A percentile compares a stretch with the other conserved stretches of the same genome.
Conservation (phyloP, 2,797 vertebrate species). For the Avahi laniger region DNA sequence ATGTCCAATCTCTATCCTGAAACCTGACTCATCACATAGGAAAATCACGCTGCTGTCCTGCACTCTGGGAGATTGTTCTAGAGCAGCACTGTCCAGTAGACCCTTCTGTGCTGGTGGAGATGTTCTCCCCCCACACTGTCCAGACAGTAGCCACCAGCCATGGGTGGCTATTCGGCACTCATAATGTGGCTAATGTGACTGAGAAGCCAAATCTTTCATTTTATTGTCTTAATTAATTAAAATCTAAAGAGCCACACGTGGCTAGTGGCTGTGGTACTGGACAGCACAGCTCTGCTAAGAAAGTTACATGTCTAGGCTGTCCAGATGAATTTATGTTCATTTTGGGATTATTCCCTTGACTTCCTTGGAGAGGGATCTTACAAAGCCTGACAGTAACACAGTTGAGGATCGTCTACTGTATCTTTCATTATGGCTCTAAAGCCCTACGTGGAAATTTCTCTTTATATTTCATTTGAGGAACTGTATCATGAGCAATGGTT, state of each 20-base stretch:
- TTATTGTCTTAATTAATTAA: background rate
- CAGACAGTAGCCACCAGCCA: fast-evolving
- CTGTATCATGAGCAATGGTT: background rate
- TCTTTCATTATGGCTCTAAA: background rate
- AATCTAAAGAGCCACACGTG: background rate
- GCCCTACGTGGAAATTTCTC: background rate
- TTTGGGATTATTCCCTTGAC: background rate
- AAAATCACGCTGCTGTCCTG: background rate
- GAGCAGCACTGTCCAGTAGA: background rate
- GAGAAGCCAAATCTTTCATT: background rate
- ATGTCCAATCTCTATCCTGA: background rate
- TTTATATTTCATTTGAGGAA: background rate
- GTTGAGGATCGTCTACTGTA: fast-evolving
- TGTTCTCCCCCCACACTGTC: fast-evolving
- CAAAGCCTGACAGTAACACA: background rate
- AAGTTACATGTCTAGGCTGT: background rate
- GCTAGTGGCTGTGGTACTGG: background rate
- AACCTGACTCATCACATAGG: background rate
- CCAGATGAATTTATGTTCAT: background rate
- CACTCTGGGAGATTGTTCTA: background rate
- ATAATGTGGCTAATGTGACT: background rate
- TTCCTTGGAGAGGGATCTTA: background rate
- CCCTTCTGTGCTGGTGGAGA: fast-evolving
- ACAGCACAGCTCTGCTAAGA: background rate
- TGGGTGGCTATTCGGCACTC: fast-evolving